Evolutionary conservation across 2,797 vertebrate genomes (phyloP).

Genomic region (Synanceia verrucosa): DNA sequence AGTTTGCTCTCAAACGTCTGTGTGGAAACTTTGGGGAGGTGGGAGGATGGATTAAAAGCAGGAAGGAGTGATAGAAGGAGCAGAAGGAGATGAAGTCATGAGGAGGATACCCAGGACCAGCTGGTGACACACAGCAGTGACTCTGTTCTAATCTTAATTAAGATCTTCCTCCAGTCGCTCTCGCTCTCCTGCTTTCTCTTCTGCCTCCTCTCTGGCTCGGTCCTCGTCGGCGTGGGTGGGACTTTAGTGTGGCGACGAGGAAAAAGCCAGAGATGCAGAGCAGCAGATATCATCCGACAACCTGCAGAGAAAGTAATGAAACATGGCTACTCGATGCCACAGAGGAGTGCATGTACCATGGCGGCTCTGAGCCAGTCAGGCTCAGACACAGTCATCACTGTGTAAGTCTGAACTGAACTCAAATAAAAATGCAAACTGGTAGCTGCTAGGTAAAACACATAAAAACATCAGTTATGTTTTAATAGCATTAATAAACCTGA

Average conservation of each 20-base stretch:
- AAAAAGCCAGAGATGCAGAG: neutral
- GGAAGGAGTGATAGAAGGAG: neutral
- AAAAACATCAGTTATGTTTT: neutral
- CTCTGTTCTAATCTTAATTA: constrained; percentile 57
- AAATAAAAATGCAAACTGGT: neutral
- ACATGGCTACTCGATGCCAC: neutral
- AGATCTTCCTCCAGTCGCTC: constrained; percentile 44
- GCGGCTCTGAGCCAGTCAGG: no score
- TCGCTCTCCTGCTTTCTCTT: neutral
- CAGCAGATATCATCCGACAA: neutral
- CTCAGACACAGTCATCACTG: no score
- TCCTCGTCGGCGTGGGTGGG: neutral
- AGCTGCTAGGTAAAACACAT: neutral
- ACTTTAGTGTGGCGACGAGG: neutral
- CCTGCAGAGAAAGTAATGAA: constrained; percentile 1
- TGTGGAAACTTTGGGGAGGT: neutral
- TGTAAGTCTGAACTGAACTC: neutral
- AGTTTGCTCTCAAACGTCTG: neutral
- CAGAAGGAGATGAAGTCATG: constrained; percentile 13
- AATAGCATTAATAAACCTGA: neutral
- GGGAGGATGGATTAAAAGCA: neutral
- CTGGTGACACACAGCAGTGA: constrained; percentile 39
- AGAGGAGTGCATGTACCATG: no score
- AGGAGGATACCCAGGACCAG: constrained; percentile 4
- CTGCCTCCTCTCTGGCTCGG: neutral